Evolutionary conservation across 2,797 vertebrate species (phyloP).

Genomic region (Tokudaia muenninki): DNA sequence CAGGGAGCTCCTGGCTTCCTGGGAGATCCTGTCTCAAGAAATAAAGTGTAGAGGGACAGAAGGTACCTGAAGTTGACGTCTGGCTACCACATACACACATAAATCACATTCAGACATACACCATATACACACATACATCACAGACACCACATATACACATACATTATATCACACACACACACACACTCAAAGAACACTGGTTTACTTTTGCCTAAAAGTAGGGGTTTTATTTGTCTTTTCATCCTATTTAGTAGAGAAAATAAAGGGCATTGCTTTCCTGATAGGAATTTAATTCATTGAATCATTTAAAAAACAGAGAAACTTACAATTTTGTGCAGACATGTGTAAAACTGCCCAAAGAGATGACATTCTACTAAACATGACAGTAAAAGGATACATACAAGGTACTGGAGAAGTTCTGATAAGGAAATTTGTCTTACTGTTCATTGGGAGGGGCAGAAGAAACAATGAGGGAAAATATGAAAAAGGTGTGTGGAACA

Average conservation of each 20-base stretch:
- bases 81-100: neutral
- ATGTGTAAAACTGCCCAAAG: neutral
- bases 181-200: neutral
- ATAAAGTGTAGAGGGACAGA: neutral
- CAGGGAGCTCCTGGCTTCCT: neutral
- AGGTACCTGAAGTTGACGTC: neutral
- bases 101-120: neutral
- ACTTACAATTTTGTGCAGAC: neutral
- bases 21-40: neutral
- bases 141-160: neutral
- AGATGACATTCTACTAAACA: neutral
- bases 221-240: neutral
- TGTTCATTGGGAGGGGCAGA: neutral
- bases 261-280: constrained; percentile 29
- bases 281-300: constrained; percentile 6
- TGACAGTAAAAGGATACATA: neutral
- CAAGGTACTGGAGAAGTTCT: neutral
- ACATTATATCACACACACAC: neutral
- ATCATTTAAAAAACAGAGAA: neutral
- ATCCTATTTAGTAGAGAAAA: neutral
- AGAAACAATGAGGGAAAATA: neutral
- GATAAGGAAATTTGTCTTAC: neutral
- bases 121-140: too few relatives aligned
- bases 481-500: neutral
- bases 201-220: neutral